A percentile compares a stretch with the other conserved stretches of the same genome.
Conservation (phyloP, 2,113 vertebrate genomes). For the Elachura formosa region DNA sequence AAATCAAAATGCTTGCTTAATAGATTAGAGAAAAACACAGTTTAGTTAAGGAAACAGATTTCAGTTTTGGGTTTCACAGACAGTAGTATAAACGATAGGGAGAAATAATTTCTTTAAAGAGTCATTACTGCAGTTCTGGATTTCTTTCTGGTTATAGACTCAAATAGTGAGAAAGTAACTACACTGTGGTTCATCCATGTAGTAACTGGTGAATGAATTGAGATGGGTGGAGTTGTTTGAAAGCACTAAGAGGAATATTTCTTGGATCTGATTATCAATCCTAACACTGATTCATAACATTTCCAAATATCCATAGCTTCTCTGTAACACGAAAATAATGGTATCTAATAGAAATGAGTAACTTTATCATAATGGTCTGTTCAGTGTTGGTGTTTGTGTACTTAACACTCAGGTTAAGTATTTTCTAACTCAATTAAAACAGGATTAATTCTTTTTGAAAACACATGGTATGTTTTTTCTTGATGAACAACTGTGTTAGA, state of each 20-base stretch:
- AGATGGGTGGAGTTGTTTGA: constrained; percentile 6
- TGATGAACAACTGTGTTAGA: neutral
- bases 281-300: neutral
- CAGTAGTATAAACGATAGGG: neutral
- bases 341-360: neutral
- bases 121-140: neutral
- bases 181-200: neutral
- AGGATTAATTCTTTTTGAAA: neutral
- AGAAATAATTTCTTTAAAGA: neutral
- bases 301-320: neutral
- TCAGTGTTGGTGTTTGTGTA: too few species aligned
- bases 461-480: neutral
- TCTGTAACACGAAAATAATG: neutral
- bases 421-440: neutral
- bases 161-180: neutral
- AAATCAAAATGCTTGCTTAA: neutral
- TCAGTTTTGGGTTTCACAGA: neutral
- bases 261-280: neutral
- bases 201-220: neutral
- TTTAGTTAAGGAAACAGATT: neutral
- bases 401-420: neutral
- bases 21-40: neutral
- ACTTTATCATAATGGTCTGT: neutral
- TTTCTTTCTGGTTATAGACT: neutral
- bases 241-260: neutral